phyloP scores from a whole-genome alignment of 2,888 invertebrate genomes.

The Xanthostigma xanthostigma region DNA sequence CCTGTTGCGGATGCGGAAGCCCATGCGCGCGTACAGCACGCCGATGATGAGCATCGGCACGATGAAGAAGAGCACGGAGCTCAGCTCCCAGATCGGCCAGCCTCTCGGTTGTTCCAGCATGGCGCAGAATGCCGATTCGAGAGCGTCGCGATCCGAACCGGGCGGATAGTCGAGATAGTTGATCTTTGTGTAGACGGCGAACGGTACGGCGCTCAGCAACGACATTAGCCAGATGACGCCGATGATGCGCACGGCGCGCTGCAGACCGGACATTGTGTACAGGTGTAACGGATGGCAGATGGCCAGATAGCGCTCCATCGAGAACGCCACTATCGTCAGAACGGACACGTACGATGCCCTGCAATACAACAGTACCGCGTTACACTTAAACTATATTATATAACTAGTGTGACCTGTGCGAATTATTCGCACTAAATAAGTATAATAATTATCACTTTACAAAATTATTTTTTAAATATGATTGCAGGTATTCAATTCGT shows the following conservation, averaged over 20 bases:
- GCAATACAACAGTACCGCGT: constrained; percentile 18
- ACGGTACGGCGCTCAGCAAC: constrained; percentile 59
- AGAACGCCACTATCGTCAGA: constrained; percentile 82
- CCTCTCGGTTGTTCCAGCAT: constrained; percentile 45
- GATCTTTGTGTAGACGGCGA: constrained; percentile 58
- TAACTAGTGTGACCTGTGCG: too few species aligned
- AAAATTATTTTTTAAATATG: too few species aligned
- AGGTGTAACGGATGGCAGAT: constrained; percentile 79
- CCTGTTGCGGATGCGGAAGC: constrained; percentile 44
- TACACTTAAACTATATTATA: too few species aligned
- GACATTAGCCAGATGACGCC: constrained; percentile 62
- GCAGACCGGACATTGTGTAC: constrained; percentile 68
- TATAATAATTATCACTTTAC: too few species aligned
- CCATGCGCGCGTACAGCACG: constrained; percentile 67
- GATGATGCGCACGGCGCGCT: constrained; percentile 68
- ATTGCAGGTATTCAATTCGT: too few species aligned
- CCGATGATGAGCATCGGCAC: constrained; percentile 56
- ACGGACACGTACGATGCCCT: constrained; percentile 85
- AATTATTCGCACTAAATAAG: too few species aligned
- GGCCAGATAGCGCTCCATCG: constrained; percentile 78
- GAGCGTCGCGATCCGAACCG: constrained; percentile 29
- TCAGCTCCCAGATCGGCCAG: constrained; percentile 63
- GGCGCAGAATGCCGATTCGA: constrained; percentile 68
- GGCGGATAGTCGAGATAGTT: constrained; percentile 60
- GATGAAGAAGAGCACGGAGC: constrained; percentile 71